A percentile compares a stretch with the other conserved stretches of the same genome.
Conservation (phyloP, 1,140 invertebrate genomes). For the Sycophaga agraensis region DNA sequence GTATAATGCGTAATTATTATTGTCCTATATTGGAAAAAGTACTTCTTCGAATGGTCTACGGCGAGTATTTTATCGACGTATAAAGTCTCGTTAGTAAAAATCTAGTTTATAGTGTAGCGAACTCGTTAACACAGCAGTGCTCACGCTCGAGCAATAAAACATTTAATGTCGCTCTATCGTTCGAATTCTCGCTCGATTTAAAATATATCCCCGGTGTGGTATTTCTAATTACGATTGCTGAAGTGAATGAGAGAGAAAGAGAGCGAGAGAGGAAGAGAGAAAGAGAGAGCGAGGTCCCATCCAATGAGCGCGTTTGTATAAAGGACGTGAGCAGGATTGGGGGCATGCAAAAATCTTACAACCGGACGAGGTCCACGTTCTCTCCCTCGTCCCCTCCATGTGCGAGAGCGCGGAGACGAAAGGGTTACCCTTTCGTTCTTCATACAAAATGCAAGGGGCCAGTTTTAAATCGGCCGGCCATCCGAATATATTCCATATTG, state of each 20-base stretch:
- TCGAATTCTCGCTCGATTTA: background rate
- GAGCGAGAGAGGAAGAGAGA: background rate
- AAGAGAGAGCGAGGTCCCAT: background rate
- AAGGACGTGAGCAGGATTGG: conserved; percentile 9
- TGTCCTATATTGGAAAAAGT: too few species aligned
- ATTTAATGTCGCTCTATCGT: too few species aligned
- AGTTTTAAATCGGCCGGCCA: conserved; percentile 45
- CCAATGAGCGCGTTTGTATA: conserved; percentile 14
- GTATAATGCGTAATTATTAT: too few species aligned
- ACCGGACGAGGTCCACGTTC: conserved; percentile 37
- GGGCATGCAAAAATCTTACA: conserved; percentile 34
- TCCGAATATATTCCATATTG: conserved; percentile 38
- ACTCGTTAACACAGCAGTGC: too few species aligned
- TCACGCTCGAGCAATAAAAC: too few species aligned
- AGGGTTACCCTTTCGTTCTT: conserved; percentile 45
- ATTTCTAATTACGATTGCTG: conserved; percentile 14
- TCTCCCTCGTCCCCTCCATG: conserved; percentile 40
- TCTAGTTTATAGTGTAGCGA: too few species aligned
- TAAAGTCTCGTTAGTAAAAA: too few species aligned
- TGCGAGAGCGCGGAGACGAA: conserved; percentile 33
- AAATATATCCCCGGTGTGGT: background rate
- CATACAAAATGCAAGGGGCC: conserved; percentile 49
- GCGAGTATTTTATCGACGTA: too few species aligned
- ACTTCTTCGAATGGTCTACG: too few species aligned
- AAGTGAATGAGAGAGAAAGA: background rate